Evolutionary conservation across 2,888 invertebrate genomes (phyloP).

Genomic region (Eristalis tenax): DNA sequence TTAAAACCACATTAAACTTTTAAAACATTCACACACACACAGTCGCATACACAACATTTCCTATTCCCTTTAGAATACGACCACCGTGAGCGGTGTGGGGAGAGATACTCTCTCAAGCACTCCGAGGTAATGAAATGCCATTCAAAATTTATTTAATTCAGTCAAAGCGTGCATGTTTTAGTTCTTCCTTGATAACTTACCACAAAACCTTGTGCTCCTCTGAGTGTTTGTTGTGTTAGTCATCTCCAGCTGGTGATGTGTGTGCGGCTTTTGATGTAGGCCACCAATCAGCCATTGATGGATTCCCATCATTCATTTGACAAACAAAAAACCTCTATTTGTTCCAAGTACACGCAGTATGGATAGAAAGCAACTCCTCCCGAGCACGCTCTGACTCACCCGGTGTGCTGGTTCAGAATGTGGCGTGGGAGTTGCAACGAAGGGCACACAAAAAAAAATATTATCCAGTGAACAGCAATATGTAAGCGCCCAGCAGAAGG

Average conservation of each 20-base stretch:
- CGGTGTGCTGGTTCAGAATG: background rate
- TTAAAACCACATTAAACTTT: background rate
- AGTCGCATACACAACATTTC: background rate
- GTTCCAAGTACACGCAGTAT: background rate
- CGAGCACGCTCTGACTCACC: slow-evolving; percentile 36
- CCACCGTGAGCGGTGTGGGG: background rate
- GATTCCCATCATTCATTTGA: slow-evolving; percentile 19
- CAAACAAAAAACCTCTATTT: slow-evolving; percentile 15
- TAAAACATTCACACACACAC: background rate
- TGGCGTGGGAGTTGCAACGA: slow-evolving; percentile 25
- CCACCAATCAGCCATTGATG: slow-evolving; percentile 4
- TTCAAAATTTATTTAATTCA: background rate
- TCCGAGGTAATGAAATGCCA: background rate
- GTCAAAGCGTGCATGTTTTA: background rate
- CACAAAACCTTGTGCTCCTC: slow-evolving; percentile 19
- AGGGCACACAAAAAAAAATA: background rate
- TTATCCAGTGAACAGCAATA: slow-evolving; percentile 28
- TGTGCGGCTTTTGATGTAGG: background rate
- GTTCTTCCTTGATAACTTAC: slow-evolving; percentile 47
- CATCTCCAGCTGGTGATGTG: background rate
- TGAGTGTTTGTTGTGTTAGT: background rate
- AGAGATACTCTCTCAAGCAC: background rate
- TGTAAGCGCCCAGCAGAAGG: slow-evolving; percentile 18
- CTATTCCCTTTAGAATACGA: background rate
- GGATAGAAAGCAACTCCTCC: slow-evolving; percentile 16